Base-by-base conservation (phyloP, 2,113 vertebrate genomes). In the Dryoscopus gambensis region DNA sequence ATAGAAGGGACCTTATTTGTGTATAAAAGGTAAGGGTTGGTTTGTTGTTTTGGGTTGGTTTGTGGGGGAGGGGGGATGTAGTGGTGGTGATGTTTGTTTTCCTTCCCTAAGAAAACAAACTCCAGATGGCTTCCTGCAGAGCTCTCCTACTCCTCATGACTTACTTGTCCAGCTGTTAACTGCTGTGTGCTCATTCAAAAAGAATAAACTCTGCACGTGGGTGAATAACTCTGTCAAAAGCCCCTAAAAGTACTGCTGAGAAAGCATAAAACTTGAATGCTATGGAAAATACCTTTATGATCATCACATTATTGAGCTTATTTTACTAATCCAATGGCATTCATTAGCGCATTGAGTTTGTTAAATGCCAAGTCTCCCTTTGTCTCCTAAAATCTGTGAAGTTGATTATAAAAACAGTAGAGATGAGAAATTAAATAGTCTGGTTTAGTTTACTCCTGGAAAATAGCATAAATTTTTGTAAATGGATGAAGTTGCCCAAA, bases 1-100 rank as follows among this genome's bases (percentile, higher is more conserved):
- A 99, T 99, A 94, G 99, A 99, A 97, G 99, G 99, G 37, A 99
- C 99, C 44, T 98, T 99, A 87, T 99, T 99, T 98, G 99, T 99
- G 8, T 99, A 99, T 94, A 96, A 98, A 92, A 99, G 99, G 99
- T 99, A 98, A 98, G 98, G 33, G 4, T 4, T 60, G 13, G 8
- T 11, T 83, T 64, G 37, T 19, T 59, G 15, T 4, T 64, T 56
- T 64, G 73, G 23, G 11, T 67, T 44, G 40, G 13, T 33, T 53
- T 12, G 19, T 11, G 2, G 6, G 9, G 21, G 7, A 0, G 6
- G 15, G 6, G 11, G 3, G 3, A 6, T 68, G 4, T 11, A 18
- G 47, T 35, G 25, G n/a, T 69, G 24, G 17, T 31, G 11, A 23
- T 83, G 19, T 79, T 65, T 67, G 9, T 46, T 68, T 60, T 87